Conservation (phyloP, 2,113 vertebrate genomes). For the Onychostoma macrolepis region DNA sequence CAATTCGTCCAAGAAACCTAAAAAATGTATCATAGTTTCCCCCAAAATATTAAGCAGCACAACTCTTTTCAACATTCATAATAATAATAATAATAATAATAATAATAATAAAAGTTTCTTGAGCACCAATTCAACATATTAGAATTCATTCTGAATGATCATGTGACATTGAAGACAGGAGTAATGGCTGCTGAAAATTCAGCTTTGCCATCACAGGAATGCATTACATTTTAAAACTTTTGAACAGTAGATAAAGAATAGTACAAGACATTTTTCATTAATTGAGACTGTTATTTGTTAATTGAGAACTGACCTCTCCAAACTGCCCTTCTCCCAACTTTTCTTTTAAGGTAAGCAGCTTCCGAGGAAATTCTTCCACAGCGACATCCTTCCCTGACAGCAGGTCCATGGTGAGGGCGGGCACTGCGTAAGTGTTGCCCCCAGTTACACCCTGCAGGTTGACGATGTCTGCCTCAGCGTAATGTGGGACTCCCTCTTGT, state of each 20-base stretch:
- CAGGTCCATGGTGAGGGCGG: conserved; percentile 94
- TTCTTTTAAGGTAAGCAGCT: conserved; percentile 92
- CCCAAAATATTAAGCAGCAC: no score
- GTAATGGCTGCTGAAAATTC: neutral
- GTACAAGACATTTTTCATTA: no score
- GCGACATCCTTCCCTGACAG: conserved; percentile 91
- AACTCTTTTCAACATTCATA: neutral
- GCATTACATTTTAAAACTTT: neutral
- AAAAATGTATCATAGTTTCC: neutral
- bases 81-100: neutral
- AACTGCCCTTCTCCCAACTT: conserved; percentile 98
- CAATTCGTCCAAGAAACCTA: neutral
- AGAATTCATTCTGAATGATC: neutral
- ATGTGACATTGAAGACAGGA: neutral
- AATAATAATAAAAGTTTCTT: neutral
- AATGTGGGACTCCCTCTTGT: conserved; percentile 91
- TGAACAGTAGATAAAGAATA: neutral
- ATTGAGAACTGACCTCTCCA: conserved; percentile 84
- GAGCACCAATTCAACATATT: neutral
- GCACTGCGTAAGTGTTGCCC: conserved; percentile 94
- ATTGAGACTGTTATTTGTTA: neutral
- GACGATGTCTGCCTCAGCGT: conserved; percentile 95
- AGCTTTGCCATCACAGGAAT: neutral
- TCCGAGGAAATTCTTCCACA: conserved; percentile 92
- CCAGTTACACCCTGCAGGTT: conserved; percentile 96